These are phyloP conservation scores for Drosophila villosipedis DNA, from an alignment of 2,888 invertebrate species.

Conservation along the genomic window DNA sequence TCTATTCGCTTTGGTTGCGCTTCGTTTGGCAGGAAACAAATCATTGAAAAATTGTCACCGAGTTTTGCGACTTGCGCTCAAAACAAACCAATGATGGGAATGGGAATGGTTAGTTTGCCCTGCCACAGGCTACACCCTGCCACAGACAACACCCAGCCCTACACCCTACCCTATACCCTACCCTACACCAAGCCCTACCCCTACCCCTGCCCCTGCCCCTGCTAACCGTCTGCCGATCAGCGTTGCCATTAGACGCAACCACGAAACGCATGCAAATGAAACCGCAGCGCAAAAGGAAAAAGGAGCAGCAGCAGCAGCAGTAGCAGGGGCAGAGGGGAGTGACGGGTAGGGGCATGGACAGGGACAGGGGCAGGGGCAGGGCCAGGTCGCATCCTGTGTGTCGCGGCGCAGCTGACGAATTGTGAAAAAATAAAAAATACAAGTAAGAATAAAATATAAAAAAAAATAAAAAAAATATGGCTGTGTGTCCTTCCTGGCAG, in stretches of 20 bases:
- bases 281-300: slow-evolving; percentile 59
- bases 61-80: slow-evolving; percentile 63
- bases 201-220: not conserved
- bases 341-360: not conserved
- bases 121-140: not conserved
- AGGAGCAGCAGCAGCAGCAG: slow-evolving; percentile 7
- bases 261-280: slow-evolving; percentile 80
- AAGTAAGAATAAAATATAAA: slow-evolving; percentile 27
- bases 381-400: slow-evolving; percentile 33
- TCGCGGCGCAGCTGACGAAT: slow-evolving; percentile 81
- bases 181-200: not conserved
- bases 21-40: slow-evolving; percentile 63
- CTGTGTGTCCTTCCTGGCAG: slow-evolving; percentile 21
- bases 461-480: slow-evolving; percentile 37
- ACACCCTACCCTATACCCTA: not conserved
- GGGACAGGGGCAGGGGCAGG: not conserved
- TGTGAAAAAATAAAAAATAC: slow-evolving; percentile 75
- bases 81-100: slow-evolving; percentile 30
- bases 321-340: slow-evolving; percentile 1
- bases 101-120: not conserved
- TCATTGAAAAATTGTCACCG: slow-evolving; percentile 84
- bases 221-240: not conserved
- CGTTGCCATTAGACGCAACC: slow-evolving; percentile 71
- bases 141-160: not conserved
- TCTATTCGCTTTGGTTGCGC: slow-evolving; percentile 23